Evolutionary conservation across 2,888 invertebrate genomes (phyloP).

Genomic region (Galerucella pusilla): DNA sequence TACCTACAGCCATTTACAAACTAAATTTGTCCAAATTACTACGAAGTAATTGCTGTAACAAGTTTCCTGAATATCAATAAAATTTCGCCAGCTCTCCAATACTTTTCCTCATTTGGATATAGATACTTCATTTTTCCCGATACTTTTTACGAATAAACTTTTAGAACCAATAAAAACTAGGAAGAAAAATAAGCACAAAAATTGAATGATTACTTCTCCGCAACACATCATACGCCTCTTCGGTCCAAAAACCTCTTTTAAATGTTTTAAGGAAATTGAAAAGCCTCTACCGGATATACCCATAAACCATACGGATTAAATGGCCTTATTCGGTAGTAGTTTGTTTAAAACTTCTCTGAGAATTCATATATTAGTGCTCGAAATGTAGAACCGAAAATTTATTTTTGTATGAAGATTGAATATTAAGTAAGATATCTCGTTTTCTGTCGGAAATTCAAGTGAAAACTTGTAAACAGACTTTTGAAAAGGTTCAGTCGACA

Average conservation of each 20-base stretch:
- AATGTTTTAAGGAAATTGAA: conserved; percentile 41
- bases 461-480: background rate
- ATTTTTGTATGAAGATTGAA: conserved; percentile 41
- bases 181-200: conserved; percentile 17
- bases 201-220: conserved; percentile 20
- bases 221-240: conserved; percentile 13
- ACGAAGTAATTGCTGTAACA: too few relatives aligned
- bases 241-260: conserved; percentile 21
- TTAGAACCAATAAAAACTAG: conserved; percentile 1
- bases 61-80: too few relatives aligned
- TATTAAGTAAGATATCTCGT: conserved; percentile 30
- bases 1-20: too few relatives aligned
- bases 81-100: too few relatives aligned
- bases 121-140: background rate
- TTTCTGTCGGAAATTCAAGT: background rate
- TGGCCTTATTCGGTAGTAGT: conserved; percentile 46
- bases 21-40: too few relatives aligned
- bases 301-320: conserved; percentile 44
- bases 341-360: conserved; percentile 45
- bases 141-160: background rate
- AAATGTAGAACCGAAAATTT: conserved; percentile 48
- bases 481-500: background rate
- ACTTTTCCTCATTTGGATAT: background rate
- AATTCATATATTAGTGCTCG: conserved; percentile 47
- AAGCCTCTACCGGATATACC: conserved; percentile 32